Conservation (phyloP, 2,797 vertebrate species). For the Pygocentrus nattereri region DNA sequence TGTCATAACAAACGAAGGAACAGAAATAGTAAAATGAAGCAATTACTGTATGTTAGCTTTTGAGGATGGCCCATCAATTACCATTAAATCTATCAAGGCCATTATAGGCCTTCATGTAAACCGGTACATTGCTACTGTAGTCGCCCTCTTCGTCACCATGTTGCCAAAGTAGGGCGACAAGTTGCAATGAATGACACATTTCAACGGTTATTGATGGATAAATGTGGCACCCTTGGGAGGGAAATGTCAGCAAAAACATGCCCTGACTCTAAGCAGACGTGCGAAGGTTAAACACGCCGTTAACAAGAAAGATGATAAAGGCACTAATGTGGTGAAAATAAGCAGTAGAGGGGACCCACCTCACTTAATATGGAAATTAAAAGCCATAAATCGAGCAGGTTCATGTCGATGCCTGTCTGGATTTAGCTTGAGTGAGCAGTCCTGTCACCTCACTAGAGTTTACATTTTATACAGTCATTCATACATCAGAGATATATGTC, state of each 20-base stretch:
- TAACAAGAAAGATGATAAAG: slow-evolving; percentile 66
- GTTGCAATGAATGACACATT: background rate
- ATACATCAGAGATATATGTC: slow-evolving; percentile 35
- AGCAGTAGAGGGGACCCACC: slow-evolving; percentile 49
- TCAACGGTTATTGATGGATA: background rate
- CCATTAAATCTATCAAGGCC: background rate
- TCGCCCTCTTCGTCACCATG: too few species aligned
- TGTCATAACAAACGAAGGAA: too few species aligned
- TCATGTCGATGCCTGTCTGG: slow-evolving; percentile 41
- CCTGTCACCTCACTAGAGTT: slow-evolving; percentile 44
- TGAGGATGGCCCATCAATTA: background rate
- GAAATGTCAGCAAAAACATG: slow-evolving; percentile 17
- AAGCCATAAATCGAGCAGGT: slow-evolving; percentile 66
- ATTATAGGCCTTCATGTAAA: background rate
- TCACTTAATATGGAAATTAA: slow-evolving; percentile 70
- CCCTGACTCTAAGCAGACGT: slow-evolving; percentile 18
- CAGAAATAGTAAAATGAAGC: background rate
- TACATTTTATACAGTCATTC: slow-evolving; percentile 51
- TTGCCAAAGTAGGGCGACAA: background rate
- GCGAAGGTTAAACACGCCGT: slow-evolving; percentile 66
- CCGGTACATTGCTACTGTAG: background rate
- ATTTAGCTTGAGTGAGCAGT: slow-evolving; percentile 41
- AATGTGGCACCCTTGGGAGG: background rate
- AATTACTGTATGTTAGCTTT: background rate
- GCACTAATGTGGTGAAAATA: slow-evolving; percentile 59